Evolutionary conservation across 1,140 invertebrate species (phyloP).

Genomic region (Bombus difficillimus): DNA sequence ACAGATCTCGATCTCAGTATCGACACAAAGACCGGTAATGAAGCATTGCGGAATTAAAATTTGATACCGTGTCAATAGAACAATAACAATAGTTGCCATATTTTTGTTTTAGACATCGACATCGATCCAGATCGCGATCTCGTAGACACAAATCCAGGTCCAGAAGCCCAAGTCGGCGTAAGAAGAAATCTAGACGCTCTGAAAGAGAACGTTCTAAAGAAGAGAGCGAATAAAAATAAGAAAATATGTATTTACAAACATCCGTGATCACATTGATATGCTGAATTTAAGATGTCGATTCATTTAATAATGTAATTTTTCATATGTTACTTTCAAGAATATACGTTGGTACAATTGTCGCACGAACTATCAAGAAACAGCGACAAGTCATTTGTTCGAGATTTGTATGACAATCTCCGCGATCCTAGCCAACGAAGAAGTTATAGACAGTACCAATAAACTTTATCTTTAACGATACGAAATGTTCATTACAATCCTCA

Average conservation of each 20-base stretch:
- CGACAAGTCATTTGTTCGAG: neutral
- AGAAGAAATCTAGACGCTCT: slow-evolving; percentile 86
- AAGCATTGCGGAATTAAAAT: neutral
- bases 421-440: slow-evolving; percentile 20
- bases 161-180: slow-evolving; percentile 85
- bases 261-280: neutral
- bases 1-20: slow-evolving; percentile 79
- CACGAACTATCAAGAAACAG: neutral
- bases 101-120: slow-evolving; percentile 80
- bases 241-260: neutral
- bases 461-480: slow-evolving; percentile 38
- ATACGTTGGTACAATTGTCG: slow-evolving; percentile 2
- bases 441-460: slow-evolving; percentile 46
- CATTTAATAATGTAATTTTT: slow-evolving; percentile 21
- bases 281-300: neutral
- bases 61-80: neutral
- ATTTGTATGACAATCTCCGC: neutral
- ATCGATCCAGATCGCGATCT: slow-evolving; percentile 84
- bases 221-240: slow-evolving; percentile 82
- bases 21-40: slow-evolving; percentile 80
- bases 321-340: slow-evolving; percentile 5
- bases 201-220: slow-evolving; percentile 84
- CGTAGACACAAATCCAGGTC: slow-evolving; percentile 85
- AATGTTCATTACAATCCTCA: slow-evolving; percentile 11
- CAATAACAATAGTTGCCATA: neutral